phyloP scores from a whole-genome alignment of 2,797 vertebrate species.

The Smutsia gigantea region DNA sequence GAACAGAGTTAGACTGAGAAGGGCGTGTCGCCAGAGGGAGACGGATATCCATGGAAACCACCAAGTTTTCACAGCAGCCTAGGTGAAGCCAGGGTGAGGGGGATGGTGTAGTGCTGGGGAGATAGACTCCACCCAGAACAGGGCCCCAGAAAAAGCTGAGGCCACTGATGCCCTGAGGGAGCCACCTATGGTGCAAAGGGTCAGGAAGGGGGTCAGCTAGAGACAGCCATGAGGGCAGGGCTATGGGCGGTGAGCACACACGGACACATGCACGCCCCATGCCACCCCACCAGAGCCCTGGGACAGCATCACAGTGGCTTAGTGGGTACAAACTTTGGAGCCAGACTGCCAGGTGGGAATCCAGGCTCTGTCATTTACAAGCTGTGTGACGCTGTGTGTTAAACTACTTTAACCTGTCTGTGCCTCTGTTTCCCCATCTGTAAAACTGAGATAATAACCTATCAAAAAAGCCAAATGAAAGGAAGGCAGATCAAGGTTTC shows the following conservation, averaged over 20 bases:
- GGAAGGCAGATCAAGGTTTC: not conserved
- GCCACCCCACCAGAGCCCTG: not conserved
- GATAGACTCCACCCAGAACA: not conserved
- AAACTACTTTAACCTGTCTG: not conserved
- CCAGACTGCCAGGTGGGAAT: not conserved
- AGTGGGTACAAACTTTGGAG: not conserved
- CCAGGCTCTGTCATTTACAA: not conserved
- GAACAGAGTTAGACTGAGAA: constrained; percentile 88
- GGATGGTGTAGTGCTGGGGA: constrained; percentile 66
- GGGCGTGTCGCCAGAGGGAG: constrained; percentile 86
- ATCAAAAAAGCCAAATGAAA: not conserved
- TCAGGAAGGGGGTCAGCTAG: not conserved
- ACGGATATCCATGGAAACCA: constrained; percentile 87
- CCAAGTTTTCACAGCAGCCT: constrained; percentile 84
- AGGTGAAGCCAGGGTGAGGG: constrained; percentile 84
- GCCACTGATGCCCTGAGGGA: not conserved
- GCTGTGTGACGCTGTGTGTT: not conserved
- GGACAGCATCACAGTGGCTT: not conserved
- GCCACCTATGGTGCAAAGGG: not conserved
- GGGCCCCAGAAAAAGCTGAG: not conserved
- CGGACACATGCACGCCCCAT: accelerated
- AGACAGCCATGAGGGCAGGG: not conserved
- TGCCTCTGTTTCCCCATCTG: constrained; percentile 58
- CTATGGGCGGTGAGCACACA: not conserved
- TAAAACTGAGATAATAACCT: not conserved